A percentile compares a stretch with the other conserved stretches of the same genome.
These are phyloP conservation scores for Pteria penguin DNA, from an alignment of 2,888 invertebrate species.

Conservation along the genomic window DNA sequence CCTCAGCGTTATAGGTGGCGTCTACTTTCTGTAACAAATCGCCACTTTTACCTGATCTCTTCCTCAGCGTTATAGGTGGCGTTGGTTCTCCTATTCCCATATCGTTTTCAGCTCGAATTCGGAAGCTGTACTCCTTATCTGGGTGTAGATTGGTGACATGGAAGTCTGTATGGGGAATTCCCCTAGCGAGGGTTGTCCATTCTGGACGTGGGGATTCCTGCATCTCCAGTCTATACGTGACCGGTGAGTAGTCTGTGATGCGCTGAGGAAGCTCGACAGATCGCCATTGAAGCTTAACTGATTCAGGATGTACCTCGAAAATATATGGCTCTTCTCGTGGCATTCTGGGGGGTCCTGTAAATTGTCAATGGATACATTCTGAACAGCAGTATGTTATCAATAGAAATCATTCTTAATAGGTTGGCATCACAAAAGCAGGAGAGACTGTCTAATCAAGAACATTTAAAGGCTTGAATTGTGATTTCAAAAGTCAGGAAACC, in stretches of 20 bases:
- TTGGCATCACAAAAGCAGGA: no score
- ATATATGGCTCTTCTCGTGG: constrained; percentile 67
- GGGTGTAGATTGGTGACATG: constrained; percentile 85
- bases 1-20: no score
- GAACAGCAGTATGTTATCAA: no score
- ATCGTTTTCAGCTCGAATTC: constrained; percentile 97
- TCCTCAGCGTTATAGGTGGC: constrained; percentile 85
- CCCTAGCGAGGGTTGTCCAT: constrained; percentile 84
- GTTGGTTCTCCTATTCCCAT: constrained; percentile 98
- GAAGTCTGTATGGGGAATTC: constrained; percentile 68
- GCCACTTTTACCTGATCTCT: constrained; percentile 62
- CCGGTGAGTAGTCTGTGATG: constrained; percentile 81
- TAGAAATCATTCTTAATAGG: no score
- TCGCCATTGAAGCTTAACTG: constrained; percentile 70
- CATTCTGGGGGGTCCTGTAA: constrained; percentile 71
- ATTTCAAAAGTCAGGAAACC: no score
- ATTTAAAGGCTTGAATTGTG: no score
- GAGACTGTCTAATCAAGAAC: no score
- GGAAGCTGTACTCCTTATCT: constrained; percentile 95
- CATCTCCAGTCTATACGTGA: constrained; percentile 74
- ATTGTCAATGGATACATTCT: no score
- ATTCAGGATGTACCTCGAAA: constrained; percentile 66
- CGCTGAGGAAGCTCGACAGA: constrained; percentile 68
- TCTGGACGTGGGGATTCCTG: constrained; percentile 84
- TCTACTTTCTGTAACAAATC: background rate